These are phyloP conservation scores for Drosophila bipectinata DNA, from an alignment of 1,140 invertebrate genomes.

Conservation along the genomic window DNA sequence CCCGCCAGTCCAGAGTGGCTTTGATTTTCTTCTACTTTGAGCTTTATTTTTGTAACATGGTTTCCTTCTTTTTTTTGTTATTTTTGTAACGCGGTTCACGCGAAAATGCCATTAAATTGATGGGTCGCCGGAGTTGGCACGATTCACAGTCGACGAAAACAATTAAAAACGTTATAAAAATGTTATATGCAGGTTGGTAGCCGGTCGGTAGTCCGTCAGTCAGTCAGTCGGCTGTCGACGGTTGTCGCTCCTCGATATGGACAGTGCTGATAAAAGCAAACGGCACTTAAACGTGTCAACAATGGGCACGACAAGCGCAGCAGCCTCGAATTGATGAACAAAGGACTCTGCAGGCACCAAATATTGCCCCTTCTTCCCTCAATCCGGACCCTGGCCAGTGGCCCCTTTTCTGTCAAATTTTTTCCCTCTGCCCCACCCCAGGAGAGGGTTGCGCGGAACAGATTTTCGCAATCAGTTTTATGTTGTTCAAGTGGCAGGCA, in stretches of 20 bases:
- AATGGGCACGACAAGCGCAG: conserved; percentile 75
- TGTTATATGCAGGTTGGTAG: conserved; percentile 67
- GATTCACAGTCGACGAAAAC: conserved; percentile 76
- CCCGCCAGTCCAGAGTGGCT: conserved; percentile 26
- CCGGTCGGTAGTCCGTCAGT: conserved; percentile 9
- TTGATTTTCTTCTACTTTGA: conserved; percentile 51
- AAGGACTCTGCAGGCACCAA: conserved; percentile 44
- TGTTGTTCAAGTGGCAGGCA: conserved; percentile 72
- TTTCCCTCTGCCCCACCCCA: conserved; percentile 2
- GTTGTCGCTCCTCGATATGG: conserved; percentile 50
- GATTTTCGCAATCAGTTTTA: conserved; percentile 81
- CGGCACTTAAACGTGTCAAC: conserved; percentile 81
- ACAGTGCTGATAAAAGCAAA: conserved; percentile 76
- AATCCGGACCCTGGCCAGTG: neutral
- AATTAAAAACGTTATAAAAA: conserved; percentile 82
- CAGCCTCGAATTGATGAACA: conserved; percentile 66
- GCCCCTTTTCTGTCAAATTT: conserved; percentile 22
- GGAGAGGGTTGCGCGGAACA: conserved; percentile 61
- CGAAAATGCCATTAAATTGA: conserved; percentile 80
- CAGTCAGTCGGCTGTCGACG: conserved; percentile 5
- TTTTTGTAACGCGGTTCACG: conserved; percentile 49
- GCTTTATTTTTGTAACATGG: neutral
- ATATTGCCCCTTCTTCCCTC: conserved; percentile 7
- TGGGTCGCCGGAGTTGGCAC: conserved; percentile 47
- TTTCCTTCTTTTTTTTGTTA: conserved; percentile 1